Evolutionary conservation across 92 coral and sea anemone genomes (phyloP).

Genomic region (Virgularia gustaviana): DNA sequence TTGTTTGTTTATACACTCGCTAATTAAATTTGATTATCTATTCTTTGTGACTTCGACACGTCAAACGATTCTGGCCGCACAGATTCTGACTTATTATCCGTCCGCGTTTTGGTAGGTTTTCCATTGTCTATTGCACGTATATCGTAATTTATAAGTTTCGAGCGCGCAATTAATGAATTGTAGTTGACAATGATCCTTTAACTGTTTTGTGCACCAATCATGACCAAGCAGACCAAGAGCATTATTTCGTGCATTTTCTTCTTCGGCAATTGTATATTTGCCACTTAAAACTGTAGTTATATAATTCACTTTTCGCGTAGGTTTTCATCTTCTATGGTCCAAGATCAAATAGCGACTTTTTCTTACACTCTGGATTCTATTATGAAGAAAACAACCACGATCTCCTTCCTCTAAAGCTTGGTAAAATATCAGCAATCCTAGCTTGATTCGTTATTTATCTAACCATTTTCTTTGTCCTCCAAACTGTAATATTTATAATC

Average conservation of each 20-base stretch:
- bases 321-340: constrained; percentile 88
- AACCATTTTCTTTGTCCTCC: background rate
- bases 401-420: constrained; percentile 63
- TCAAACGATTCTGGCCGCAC: too few species aligned
- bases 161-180: background rate
- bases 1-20: too few species aligned
- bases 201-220: background rate
- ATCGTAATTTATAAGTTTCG: background rate
- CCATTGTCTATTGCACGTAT: too few species aligned
- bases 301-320: background rate
- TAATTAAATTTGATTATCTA: too few species aligned
- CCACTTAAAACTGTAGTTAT: too few species aligned
- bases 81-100: too few species aligned
- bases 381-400: constrained; percentile 72
- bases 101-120: too few species aligned
- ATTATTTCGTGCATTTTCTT: too few species aligned
- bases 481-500: too few species aligned
- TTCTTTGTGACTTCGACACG: too few species aligned
- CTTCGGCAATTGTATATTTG: too few species aligned
- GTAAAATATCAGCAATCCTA: background rate
- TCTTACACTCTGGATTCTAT: constrained; percentile 92
- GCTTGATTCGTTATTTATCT: background rate
- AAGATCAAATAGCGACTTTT: constrained; percentile 81
- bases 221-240: too few species aligned
- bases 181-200: background rate